Base-by-base conservation (phyloP, 2,113 vertebrate species). In the Speoplatyrhinus poulsoni region DNA sequence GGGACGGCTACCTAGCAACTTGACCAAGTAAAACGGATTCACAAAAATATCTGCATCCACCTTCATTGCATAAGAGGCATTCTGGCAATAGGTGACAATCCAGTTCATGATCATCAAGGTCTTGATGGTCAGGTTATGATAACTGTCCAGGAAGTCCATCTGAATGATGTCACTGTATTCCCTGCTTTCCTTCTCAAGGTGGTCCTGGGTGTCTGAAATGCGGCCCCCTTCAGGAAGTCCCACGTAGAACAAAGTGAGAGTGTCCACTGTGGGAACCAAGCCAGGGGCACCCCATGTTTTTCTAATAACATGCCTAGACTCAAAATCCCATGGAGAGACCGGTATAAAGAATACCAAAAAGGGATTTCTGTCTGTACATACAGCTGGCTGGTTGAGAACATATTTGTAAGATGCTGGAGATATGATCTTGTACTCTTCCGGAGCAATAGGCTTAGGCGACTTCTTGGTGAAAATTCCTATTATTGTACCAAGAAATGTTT, bases 101-200 rank as follows among this genome's bases (percentile, higher is more conserved):
- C 95, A 96, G 69, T 91, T 85, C 86, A 96, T 77, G 1, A 94
- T 95, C 94, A 95, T 93, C 67, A 96, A n/a, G 1, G 92, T 95
- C 77, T 95, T 94, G 32, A 95, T 33, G 0, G 94, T 94, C 26
- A 95, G 85, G 73, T 95, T 95, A 50, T 85, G 70, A 80, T 96
- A 95, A 12, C 70, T 93, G 75, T 96, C 94, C 33, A 83, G 0
- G 60, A 96, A 96, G 9, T 93, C 76, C 69, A 95, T 91, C 79
- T 95, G 94, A 15, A 96, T 58, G 0, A 96, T 81, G 32, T 96
- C 95, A 0, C 12, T 52, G 52, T 94, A 60, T 0, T 12, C 48
- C 0, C 2, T 0, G 8, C 81, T 92, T 76, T 96, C 95, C 62
- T 79, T 72, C 0, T 26, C 46, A 53, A 95, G 71, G 68, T 59